These are phyloP conservation scores for Drosophila villosipedis DNA, from an alignment of 2,888 invertebrate genomes.

Conservation along the genomic window DNA sequence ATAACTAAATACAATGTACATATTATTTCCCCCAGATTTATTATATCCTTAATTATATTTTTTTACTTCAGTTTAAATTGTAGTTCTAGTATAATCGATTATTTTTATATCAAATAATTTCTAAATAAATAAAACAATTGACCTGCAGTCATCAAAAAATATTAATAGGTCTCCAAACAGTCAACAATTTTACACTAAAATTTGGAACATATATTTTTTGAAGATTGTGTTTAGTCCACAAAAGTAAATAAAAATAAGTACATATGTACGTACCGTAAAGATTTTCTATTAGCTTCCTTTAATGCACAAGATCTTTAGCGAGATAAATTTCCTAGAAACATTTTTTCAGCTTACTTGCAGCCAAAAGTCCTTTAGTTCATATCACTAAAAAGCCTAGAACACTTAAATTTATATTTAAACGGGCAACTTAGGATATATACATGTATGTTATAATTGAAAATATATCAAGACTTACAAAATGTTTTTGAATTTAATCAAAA, in stretches of 20 bases:
- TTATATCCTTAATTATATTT: neutral
- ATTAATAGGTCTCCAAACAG: neutral
- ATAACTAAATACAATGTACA: neutral
- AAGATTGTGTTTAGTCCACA: neutral
- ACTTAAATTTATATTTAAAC: neutral
- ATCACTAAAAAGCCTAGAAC: neutral
- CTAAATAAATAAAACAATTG: neutral
- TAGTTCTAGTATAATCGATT: neutral
- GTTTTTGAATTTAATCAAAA: neutral
- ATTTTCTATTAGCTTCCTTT: neutral
- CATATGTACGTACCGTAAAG: too few relatives aligned
- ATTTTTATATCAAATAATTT: neutral
- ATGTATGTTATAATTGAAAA: neutral
- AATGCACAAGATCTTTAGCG: neutral
- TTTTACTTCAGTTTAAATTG: neutral
- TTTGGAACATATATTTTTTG: neutral
- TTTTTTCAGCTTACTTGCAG: neutral
- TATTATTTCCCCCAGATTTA: neutral
- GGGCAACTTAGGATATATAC: neutral
- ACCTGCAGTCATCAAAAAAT: neutral
- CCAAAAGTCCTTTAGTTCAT: neutral
- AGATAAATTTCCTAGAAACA: neutral
- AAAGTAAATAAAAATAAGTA: neutral
- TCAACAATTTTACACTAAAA: neutral
- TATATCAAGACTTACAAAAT: neutral